Percentiles rank a stretch among this genome's conserved stretches.
These are phyloP conservation scores for Cygnus buccinator DNA, from an alignment of 2,113 vertebrate genomes.

Conservation along the genomic window DNA sequence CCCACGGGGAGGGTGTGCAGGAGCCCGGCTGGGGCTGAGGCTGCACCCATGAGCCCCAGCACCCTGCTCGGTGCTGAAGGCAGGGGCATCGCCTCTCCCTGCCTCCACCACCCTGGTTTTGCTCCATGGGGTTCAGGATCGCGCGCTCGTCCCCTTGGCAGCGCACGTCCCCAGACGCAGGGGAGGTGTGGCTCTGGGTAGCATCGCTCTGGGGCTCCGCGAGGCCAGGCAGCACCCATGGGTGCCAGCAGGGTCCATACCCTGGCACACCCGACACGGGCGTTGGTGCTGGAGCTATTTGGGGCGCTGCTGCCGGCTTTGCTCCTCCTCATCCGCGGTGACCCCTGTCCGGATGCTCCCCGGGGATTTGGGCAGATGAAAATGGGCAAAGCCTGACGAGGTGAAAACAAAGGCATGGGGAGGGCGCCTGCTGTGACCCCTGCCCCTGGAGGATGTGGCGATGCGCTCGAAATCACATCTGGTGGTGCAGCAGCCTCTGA, in stretches of 20 bases:
- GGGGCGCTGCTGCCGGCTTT: background rate
- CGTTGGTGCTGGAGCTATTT: background rate
- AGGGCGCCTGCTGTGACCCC: background rate
- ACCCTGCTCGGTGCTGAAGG: no score
- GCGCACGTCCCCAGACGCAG: background rate
- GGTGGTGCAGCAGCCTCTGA: background rate
- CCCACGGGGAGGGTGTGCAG: background rate
- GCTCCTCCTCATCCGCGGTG: background rate
- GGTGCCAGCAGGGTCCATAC: fast-evolving
- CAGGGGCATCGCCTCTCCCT: no score
- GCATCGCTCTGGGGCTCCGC: background rate
- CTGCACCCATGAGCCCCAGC: no score
- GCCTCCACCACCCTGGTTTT: background rate
- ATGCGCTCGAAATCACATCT: no score
- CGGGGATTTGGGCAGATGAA: background rate
- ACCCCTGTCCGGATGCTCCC: background rate
- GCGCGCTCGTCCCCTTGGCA: background rate
- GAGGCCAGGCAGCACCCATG: background rate
- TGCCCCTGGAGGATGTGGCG: no score
- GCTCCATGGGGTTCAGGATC: background rate
- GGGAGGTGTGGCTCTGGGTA: background rate
- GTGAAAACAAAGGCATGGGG: background rate
- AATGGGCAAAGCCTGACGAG: background rate
- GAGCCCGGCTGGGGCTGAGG: background rate
- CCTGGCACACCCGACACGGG: fast-evolving